Percentiles rank a stretch among this genome's conserved stretches.
These are phyloP conservation scores for Prunella strophiata DNA, from an alignment of 2,797 vertebrate species.

Conservation along the genomic window DNA sequence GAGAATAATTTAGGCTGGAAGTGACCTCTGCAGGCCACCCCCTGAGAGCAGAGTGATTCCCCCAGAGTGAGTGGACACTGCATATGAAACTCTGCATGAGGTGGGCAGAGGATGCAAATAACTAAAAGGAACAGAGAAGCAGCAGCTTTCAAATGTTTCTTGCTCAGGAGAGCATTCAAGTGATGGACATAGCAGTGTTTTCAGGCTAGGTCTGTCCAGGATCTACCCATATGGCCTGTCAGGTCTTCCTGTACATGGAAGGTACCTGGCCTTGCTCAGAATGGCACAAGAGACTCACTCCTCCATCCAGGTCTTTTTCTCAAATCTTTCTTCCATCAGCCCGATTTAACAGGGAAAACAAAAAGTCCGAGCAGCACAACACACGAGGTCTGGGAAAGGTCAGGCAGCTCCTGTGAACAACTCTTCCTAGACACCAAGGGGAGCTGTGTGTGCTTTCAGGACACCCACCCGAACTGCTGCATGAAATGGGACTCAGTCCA, in stretches of 20 bases:
- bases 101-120: background rate
- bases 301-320: background rate
- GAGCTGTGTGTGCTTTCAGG: background rate
- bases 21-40: background rate
- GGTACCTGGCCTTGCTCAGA: background rate
- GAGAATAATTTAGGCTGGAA: background rate
- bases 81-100: background rate
- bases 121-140: background rate
- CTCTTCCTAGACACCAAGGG: background rate
- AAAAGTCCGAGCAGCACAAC: background rate
- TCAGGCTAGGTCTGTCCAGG: background rate
- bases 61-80: background rate
- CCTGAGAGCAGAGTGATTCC: background rate
- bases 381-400: background rate
- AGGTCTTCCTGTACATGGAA: no score
- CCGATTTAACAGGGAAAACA: background rate
- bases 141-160: background rate
- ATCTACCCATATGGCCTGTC: background rate
- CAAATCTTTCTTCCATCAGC: background rate
- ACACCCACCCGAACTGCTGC: fast-evolving
- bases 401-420: background rate
- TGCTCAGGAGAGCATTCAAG: background rate
- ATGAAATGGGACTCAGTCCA: background rate
- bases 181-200: background rate
- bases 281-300: background rate